These are phyloP conservation scores for Malurus cyaneus DNA, from an alignment of 2,113 vertebrate genomes.

Conservation along the genomic window DNA sequence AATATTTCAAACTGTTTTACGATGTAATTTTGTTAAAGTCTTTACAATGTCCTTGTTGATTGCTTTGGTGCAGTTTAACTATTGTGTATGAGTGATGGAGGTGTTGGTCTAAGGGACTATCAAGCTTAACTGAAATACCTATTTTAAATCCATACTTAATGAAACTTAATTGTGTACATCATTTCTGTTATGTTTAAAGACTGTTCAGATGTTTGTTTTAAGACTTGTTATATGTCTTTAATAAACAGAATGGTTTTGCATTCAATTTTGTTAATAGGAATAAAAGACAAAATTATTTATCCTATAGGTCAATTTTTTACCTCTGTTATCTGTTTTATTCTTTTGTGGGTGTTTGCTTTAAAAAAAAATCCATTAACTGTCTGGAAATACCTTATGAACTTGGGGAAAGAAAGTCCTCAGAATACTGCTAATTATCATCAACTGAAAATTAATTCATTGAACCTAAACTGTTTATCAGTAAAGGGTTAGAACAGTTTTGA, in stretches of 20 bases:
- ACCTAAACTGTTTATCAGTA: neutral
- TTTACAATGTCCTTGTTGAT: conserved; percentile 23
- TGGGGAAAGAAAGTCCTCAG: neutral
- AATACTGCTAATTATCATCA: neutral
- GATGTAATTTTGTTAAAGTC: neutral
- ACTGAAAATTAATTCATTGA: neutral
- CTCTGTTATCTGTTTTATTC: conserved; percentile 23
- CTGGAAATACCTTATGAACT: neutral
- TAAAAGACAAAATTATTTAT: conserved; percentile 3
- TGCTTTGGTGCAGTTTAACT: conserved; percentile 24
- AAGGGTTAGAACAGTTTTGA: neutral
- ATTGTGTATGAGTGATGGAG: neutral
- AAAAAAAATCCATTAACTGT: neutral
- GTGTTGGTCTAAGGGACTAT: conserved; percentile 59
- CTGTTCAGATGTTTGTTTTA: conserved; percentile 44
- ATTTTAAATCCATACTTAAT: conserved; percentile 55
- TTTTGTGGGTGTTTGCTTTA: neutral
- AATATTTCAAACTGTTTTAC: neutral
- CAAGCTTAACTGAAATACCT: conserved; percentile 53
- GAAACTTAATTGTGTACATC: conserved; percentile 57
- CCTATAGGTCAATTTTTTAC: conserved; percentile 8
- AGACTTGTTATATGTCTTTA: conserved; percentile 54
- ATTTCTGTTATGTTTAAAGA: conserved; percentile 47
- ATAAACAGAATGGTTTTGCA: conserved; percentile 59
- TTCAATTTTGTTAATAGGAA: conserved; percentile 35